These are phyloP conservation scores for Temnothorax unifasciatus DNA, from an alignment of 2,888 invertebrate species.

Conservation along the genomic window DNA sequence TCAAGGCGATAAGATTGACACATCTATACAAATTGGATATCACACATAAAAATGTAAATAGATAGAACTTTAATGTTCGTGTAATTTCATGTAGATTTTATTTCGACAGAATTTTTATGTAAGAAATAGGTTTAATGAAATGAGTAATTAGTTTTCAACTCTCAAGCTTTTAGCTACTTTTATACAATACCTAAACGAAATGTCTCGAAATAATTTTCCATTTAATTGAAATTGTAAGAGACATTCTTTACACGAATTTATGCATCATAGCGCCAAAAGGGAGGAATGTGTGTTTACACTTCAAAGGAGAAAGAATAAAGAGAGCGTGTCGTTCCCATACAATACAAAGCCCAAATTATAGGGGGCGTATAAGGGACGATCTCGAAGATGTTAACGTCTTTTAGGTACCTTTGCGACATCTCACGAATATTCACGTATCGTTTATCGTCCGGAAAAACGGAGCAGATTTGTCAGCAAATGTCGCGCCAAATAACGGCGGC, in stretches of 20 bases:
- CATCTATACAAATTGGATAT: background rate
- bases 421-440: background rate
- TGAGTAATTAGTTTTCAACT: background rate
- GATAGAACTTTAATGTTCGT: background rate
- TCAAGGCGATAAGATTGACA: background rate
- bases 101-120: background rate
- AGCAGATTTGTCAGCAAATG: slow-evolving; percentile 12
- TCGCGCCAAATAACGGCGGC: slow-evolving; percentile 12
- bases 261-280: background rate
- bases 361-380: background rate
- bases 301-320: background rate
- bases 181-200: background rate
- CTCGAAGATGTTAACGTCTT: background rate
- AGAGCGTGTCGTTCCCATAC: background rate
- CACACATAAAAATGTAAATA: background rate
- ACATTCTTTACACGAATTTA: background rate
- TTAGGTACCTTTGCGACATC: background rate
- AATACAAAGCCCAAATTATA: background rate
- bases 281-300: background rate
- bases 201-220: background rate
- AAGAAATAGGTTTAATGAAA: background rate
- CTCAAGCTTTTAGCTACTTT: background rate
- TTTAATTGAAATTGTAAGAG: background rate
- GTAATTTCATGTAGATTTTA: background rate
- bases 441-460: background rate